Conservation (phyloP, 2,113 vertebrate genomes). For the Puffinus mauretanicus region DNA sequence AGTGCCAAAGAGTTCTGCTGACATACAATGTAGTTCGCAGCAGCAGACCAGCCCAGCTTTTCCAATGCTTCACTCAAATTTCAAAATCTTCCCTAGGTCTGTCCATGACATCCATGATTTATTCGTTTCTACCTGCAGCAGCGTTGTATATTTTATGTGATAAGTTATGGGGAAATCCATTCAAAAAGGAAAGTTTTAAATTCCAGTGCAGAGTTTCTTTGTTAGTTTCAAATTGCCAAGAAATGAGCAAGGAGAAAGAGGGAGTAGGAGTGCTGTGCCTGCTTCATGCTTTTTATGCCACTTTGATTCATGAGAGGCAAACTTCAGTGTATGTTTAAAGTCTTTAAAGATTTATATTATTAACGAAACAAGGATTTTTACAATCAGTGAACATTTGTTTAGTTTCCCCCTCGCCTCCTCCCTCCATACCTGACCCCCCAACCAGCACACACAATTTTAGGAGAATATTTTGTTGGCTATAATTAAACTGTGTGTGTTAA, state of each 20-base stretch:
- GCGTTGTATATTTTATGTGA: neutral
- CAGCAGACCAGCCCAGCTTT: neutral
- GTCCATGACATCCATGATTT: neutral
- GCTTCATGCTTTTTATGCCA: neutral
- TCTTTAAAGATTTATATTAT: slow-evolving; percentile 70
- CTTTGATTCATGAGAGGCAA: slow-evolving; percentile 62
- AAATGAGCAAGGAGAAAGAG: neutral
- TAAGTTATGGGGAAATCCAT: slow-evolving; percentile 28
- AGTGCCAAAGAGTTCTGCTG: neutral
- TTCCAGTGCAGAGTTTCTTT: slow-evolving; percentile 35
- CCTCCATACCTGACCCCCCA: slow-evolving; percentile 52
- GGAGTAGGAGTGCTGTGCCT: neutral
- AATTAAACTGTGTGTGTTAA: slow-evolving; percentile 81
- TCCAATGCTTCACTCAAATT: neutral
- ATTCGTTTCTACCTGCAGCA: slow-evolving; percentile 39
- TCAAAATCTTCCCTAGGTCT: slow-evolving; percentile 7
- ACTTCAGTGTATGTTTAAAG: slow-evolving; percentile 72
- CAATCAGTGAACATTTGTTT: slow-evolving; percentile 77
- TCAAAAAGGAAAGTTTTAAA: slow-evolving; percentile 1
- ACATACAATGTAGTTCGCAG: neutral
- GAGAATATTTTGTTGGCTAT: slow-evolving; percentile 78
- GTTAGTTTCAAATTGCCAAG: slow-evolving; percentile 53
- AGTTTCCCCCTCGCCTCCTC: slow-evolving; percentile 60
- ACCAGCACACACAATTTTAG: slow-evolving; percentile 71
- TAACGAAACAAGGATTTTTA: slow-evolving; percentile 75